Evolutionary conservation across 1,140 invertebrate genomes (phyloP).

Genomic region (Aphis gossypii): DNA sequence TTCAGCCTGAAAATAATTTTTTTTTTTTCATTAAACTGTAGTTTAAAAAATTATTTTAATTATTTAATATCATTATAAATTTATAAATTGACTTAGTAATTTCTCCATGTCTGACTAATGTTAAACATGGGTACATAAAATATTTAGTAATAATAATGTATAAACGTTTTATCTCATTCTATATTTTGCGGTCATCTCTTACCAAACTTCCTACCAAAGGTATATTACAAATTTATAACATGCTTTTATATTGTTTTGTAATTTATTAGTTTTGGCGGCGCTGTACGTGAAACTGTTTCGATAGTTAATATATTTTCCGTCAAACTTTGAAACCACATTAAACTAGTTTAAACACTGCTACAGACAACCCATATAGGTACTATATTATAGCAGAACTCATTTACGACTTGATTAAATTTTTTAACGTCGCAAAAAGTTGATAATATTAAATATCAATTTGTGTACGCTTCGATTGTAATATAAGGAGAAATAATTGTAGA

Average conservation of each 20-base stretch:
- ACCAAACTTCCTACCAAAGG: not conserved
- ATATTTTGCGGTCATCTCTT: not conserved
- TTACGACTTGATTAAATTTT: not conserved
- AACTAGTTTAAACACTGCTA: not conserved
- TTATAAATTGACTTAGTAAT: not conserved
- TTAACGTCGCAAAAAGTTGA: not conserved
- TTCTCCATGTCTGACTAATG: not conserved
- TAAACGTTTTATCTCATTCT: not conserved
- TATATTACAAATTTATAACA: not conserved
- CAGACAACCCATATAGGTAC: not conserved
- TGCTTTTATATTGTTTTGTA: not conserved
- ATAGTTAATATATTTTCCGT: not conserved
- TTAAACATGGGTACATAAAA: not conserved
- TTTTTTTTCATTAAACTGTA: not conserved
- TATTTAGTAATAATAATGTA: not conserved
- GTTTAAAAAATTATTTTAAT: not conserved
- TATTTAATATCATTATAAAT: not conserved
- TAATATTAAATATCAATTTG: too few relatives aligned
- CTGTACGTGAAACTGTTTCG: not conserved
- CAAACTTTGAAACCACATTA: not conserved
- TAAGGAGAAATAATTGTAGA: too few relatives aligned
- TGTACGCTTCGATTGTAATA: too few relatives aligned
- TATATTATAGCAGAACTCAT: not conserved
- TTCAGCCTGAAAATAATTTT: not conserved
- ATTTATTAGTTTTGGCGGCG: not conserved